Percentiles rank a stretch among this genome's conserved stretches.
Conservation (phyloP, 1,140 invertebrate species). For the Paramacrobiotus metropolitanus region DNA sequence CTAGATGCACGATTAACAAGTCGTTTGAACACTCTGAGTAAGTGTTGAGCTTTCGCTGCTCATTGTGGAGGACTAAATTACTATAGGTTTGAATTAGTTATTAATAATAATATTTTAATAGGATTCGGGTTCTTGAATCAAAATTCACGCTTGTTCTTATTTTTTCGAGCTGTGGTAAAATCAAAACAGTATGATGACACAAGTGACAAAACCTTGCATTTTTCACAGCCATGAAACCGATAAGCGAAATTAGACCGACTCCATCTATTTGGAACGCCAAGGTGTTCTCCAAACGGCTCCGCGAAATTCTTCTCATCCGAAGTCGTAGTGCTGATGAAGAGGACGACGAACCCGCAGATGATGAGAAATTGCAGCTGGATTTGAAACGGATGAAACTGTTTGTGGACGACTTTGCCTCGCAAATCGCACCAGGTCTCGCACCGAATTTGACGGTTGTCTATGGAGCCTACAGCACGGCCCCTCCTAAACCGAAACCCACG, state of each 20-base stretch:
- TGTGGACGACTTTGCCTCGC: not conserved
- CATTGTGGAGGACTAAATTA: not conserved
- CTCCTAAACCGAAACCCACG: not conserved
- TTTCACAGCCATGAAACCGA: too few species aligned
- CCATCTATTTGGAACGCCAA: not conserved
- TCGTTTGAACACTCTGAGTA: not conserved
- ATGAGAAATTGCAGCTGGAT: not conserved
- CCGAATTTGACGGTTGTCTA: not conserved
- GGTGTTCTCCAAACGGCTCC: not conserved
- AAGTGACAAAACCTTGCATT: too few species aligned
- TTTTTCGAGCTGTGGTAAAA: too few species aligned
- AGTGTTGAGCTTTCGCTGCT: not conserved
- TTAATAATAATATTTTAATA: too few species aligned
- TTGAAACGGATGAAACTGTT: not conserved
- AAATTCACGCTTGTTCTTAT: too few species aligned
- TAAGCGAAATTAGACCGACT: too few species aligned
- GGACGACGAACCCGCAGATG: not conserved
- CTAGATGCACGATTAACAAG: not conserved
- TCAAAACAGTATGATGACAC: too few species aligned
- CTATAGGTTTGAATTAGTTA: too few species aligned
- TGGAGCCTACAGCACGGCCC: not conserved
- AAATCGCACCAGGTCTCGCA: not conserved
- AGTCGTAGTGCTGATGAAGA: not conserved
- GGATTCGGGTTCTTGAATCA: too few species aligned
- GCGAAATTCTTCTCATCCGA: not conserved